Evolutionary conservation across 1,140 invertebrate species (phyloP).

Genomic region (Anadara kagoshimensis): DNA sequence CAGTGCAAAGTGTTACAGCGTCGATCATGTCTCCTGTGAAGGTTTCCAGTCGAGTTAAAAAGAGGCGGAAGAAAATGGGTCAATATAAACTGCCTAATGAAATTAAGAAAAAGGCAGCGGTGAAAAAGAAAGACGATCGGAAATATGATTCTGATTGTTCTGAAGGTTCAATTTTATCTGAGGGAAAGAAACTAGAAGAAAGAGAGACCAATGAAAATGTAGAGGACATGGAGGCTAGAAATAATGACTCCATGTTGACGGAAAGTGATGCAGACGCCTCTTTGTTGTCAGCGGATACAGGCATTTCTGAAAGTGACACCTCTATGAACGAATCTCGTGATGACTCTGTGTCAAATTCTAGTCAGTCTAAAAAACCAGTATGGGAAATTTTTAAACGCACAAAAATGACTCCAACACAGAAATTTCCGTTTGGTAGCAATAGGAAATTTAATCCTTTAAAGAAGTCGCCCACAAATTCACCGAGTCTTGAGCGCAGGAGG

Average conservation of each 20-base stretch:
- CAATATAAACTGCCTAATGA: slow-evolving; percentile 46
- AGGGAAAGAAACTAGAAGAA: slow-evolving; percentile 8
- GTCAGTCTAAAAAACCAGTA: slow-evolving; percentile 4
- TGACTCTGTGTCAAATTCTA: background rate
- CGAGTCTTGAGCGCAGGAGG: too few relatives aligned
- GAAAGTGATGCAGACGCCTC: slow-evolving; percentile 6
- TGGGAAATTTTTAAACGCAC: slow-evolving; percentile 24
- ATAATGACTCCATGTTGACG: slow-evolving; percentile 4
- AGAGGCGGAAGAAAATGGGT: slow-evolving; percentile 33
- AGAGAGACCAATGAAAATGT: background rate
- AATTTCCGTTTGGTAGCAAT: slow-evolving; percentile 28
- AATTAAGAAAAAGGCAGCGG: slow-evolving; percentile 34
- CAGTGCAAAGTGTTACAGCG: slow-evolving; percentile 9
- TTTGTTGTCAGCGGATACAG: slow-evolving; percentile 5
- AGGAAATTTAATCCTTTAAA: background rate
- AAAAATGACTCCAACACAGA: slow-evolving; percentile 21
- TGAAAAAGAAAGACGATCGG: slow-evolving; percentile 35
- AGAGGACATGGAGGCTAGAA: background rate
- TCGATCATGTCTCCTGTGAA: slow-evolving; percentile 6
- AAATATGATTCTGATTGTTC: slow-evolving; percentile 20
- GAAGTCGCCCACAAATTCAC: too few relatives aligned
- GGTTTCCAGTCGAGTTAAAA: slow-evolving; percentile 30
- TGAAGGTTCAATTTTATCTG: background rate
- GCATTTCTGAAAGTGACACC: background rate
- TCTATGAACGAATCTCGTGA: background rate